A percentile compares a stretch with the other conserved stretches of the same genome.
These are phyloP conservation scores for Dicerorhinus sumatrensis DNA, from an alignment of 2,113 vertebrate genomes.

Conservation along the genomic window DNA sequence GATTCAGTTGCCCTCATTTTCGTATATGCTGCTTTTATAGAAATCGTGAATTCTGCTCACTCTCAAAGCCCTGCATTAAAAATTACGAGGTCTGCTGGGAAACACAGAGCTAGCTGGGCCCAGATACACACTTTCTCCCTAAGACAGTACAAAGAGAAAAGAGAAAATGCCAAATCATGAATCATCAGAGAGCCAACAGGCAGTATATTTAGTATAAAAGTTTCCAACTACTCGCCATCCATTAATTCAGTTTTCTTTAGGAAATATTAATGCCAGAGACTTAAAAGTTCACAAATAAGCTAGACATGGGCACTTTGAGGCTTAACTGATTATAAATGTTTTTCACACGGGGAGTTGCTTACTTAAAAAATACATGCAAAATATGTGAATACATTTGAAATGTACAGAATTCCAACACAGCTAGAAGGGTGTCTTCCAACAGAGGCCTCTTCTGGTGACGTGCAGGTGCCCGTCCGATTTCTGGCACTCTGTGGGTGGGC, in stretches of 20 bases:
- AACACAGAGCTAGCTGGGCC: not conserved
- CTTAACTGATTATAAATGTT: not conserved
- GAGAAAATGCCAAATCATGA: not conserved
- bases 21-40: not conserved
- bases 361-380: not conserved
- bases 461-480: rapidly evolving
- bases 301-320: not conserved
- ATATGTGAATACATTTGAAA: no score
- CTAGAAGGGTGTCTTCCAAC: not conserved
- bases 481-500: not conserved
- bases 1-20: not conserved
- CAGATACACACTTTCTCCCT: not conserved
- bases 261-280: not conserved
- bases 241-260: not conserved
- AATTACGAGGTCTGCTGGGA: not conserved
- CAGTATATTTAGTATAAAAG: not conserved
- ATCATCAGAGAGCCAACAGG: not conserved
- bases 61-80: not conserved
- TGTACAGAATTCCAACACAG: rapidly evolving
- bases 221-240: not conserved
- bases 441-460: rapidly evolving
- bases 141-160: not conserved
- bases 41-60: not conserved
- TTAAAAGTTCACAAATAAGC: not conserved
- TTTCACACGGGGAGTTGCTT: not conserved